Base-by-base conservation (phyloP, 2,797 vertebrate genomes). In the Lates japonicus region DNA sequence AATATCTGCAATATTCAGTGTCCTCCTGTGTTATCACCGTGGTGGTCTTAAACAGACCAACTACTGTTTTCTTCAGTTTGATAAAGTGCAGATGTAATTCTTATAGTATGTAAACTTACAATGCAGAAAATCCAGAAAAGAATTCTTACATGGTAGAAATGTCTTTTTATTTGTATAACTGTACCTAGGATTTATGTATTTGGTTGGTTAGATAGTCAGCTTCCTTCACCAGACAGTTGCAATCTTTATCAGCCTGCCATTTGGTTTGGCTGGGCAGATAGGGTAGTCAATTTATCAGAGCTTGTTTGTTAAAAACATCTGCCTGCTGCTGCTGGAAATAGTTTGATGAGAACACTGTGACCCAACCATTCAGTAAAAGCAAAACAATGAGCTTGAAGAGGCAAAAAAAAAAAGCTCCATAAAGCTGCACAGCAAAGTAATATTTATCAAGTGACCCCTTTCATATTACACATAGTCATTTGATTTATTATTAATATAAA, bases 321-420 rank as follows among this genome's bases (percentile, higher is more conserved):
- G 13, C 35, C 31, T 61, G 51, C 68, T 64, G 29, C 65, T 48
- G 41, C 71, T 82, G 76, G 37, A 83, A 77, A 72, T 58, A 12
- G 37, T 64, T 78, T 78, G 74, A 82, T 82, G 83, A 73, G 68
- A 84, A 75, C 70, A 63, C 25, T 63, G 52, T 74, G 72, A 77
- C 22, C 74, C 46, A 17, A 31, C 42, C 59, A 58, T 64, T 62
- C 54, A 31, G 25, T 65, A 49, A 83, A 85, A 76, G 44, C 65
- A 63, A 83, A 83, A 52, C 68, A 82, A 87, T 73, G 51, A 83
- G 63, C 13, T 42, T 66, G 4, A 82, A 81, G 39, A 73, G 67
- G n/a, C 67, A 35, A 20, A 80, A 71, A 60, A 75, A 20, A 80
- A 72, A 60, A 73, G 33, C 72, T 62, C 48, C 9, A 60, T 14